These are phyloP conservation scores for Cervus canadensis DNA, from an alignment of 2,113 vertebrate species.

Conservation along the genomic window DNA sequence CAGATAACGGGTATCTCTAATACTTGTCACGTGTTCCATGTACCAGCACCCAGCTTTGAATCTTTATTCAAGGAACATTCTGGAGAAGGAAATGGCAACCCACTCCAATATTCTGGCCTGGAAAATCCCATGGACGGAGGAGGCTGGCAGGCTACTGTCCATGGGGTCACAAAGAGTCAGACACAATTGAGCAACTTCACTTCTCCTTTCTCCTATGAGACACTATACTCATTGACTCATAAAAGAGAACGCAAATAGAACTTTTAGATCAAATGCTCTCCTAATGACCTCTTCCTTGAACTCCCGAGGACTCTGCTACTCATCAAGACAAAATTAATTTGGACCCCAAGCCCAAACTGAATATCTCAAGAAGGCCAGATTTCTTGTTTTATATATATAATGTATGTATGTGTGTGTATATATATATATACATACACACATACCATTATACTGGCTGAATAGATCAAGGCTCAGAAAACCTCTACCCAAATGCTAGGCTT, in stretches of 20 bases:
- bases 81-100: background rate
- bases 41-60: background rate
- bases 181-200: background rate
- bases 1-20: background rate
- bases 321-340: background rate
- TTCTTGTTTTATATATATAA: background rate
- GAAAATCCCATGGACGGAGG: background rate
- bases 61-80: background rate
- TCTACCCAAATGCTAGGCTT: background rate
- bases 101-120: background rate
- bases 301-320: background rate
- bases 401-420: background rate
- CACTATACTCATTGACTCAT: background rate
- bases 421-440: background rate
- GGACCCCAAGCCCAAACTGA: background rate
- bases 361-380: background rate
- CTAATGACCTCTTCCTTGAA: background rate
- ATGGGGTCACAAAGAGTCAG: background rate
- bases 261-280: background rate
- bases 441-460: background rate
- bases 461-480: background rate
- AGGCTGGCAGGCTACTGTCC: background rate
- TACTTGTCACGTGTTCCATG: background rate
- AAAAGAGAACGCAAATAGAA: background rate
- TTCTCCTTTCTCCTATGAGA: background rate